Evolutionary conservation across 2,797 vertebrate species (phyloP), one percentile per base, ranked within the genome.

Genomic region (Sphaeramia orbicularis): DNA sequence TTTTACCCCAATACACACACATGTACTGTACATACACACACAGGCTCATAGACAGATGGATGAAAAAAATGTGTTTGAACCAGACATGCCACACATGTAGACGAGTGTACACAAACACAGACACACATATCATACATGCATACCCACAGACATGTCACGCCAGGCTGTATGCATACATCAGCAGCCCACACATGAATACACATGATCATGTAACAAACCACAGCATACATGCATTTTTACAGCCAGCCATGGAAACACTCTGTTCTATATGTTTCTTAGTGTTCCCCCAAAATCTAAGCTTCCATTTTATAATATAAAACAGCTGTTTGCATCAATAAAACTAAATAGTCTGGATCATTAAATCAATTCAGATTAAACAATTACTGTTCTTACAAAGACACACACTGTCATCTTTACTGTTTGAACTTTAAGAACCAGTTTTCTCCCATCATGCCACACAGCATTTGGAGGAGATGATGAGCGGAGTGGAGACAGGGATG

Each of bases 1-100:
- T 42, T 57, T 63, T 54, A 63, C 52, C 42, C 37, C 21, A 24
- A 53, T 49, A 53, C 69, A 49, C 64, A 55, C 66, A 45, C 51
- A 55, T 24, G 35, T 16, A 50, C 56, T 44, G 19, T 35, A 48
- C 60, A 56, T 62, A 69, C 61, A 56, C 62, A 48, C 48, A 59
- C 45, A 57, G 9, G 45, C 13, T 35, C 30, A 40, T n/a, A 58
- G 27, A 62, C 51, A 51, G 24, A 27, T 24, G 5, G 4, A 42
- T 42, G 32, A 65, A 44, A 44, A 44, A 42, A 19, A 56, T 27
- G 48, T 71, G 59, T 74, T 70, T 71, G 62, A 51, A 27, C 47
- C 72, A 82, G 84, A 80, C 80, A 71, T 56, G 76, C 76, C 87
- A 82, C 82, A 87, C 82, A 84, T 83, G 81, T 54, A 68, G 82